These are phyloP conservation scores for Burhinus bistriatus DNA, from an alignment of 2,113 vertebrate species.

Conservation along the genomic window DNA sequence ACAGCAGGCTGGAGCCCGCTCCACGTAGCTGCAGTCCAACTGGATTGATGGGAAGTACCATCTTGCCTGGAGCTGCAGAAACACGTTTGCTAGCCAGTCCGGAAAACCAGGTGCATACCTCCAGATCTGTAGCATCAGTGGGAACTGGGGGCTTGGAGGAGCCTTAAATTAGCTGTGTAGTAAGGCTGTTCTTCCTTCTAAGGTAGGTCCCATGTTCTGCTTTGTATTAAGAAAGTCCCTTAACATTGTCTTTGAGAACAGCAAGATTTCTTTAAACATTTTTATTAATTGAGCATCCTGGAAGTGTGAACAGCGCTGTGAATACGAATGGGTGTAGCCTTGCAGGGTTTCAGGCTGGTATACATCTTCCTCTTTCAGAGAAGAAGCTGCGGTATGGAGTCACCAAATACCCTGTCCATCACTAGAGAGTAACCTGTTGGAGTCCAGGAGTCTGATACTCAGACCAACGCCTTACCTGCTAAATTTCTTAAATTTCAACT, in stretches of 20 bases:
- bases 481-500: background rate
- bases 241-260: background rate
- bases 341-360: background rate
- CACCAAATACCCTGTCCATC: accelerated
- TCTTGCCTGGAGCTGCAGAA: background rate
- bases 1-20: background rate
- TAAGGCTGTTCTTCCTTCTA: background rate
- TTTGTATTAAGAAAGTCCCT: background rate
- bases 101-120: accelerated
- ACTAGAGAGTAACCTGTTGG: background rate
- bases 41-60: background rate
- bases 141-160: too few relatives aligned
- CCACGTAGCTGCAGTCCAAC: accelerated
- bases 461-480: background rate
- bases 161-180: background rate
- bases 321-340: background rate
- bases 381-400: background rate
- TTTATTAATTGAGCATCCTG: background rate
- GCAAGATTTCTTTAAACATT: background rate
- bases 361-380: background rate
- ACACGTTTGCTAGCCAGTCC: accelerated
- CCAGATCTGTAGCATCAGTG: background rate
- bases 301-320: background rate
- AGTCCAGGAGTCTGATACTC: background rate
- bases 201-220: background rate